Base-by-base conservation (phyloP, 1,140 invertebrate species). In the Pseudomyrmex gracilis region DNA sequence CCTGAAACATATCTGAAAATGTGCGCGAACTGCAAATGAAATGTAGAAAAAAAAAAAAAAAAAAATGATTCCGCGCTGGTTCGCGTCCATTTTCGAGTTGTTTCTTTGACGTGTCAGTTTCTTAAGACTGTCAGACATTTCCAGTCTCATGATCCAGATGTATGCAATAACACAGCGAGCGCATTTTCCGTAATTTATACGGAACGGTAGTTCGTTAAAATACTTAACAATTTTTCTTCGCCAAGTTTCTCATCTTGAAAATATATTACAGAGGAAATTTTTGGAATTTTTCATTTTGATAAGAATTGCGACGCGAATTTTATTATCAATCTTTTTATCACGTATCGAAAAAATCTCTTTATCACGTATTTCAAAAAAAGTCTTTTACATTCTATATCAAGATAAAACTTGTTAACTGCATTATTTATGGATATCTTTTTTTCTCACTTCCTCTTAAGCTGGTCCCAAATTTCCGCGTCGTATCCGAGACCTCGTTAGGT, bases 141-240 rank as follows among this genome's bases (percentile, higher is more conserved):
- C 12, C 20, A 24, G 12, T n/a, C 24, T 66, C 55, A 43, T 7
- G 8, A 13, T 10, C n/a, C n/a, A 15, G 24, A 66, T 47, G 51
- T 15, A 17, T 55, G 34, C 10, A 47, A 77, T 5, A 17, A 67
- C 45, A 2, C 63, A 77, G 34, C 17, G 12, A 63, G 13, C 60
- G 8, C 60, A 7, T 34, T 34, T 34, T 12, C 24, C 55, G 43
- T 67, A 67, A 4, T 77, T 67, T 47, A 77, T 17, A 67, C 13
- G n/a, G 24, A 64, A 64, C 49, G 7, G 13, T 67, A 67, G 10
- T 45, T 43, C 47, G 34, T 66, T 77, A 55, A 77, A 17, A 53
- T 66, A 55, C 66, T 22, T 53, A 8, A 17, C 20, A 17, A 9
- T 20, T 17, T 43, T 55, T 55, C 17, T 51, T 12, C 12, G 49